These are phyloP conservation scores for Whitmania pigra DNA, from an alignment of 1,140 invertebrate species.

Conservation along the genomic window DNA sequence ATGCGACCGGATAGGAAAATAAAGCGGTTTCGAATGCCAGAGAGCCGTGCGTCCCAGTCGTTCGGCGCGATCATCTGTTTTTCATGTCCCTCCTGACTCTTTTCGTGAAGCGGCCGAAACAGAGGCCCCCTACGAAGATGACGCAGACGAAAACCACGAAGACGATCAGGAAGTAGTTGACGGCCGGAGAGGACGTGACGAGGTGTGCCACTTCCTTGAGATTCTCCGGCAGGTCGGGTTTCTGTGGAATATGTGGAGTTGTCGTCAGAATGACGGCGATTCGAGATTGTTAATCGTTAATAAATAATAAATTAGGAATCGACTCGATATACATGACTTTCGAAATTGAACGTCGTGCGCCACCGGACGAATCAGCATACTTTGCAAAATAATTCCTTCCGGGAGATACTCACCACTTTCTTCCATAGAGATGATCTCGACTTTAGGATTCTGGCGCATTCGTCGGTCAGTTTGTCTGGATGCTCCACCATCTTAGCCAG, in stretches of 20 bases:
- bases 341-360: no score
- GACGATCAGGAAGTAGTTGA: conserved; percentile 53
- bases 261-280: background rate
- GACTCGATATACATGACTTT: no score
- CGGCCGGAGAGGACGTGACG: conserved; percentile 57
- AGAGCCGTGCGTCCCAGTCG: no score
- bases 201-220: conserved; percentile 57
- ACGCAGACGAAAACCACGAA: conserved; percentile 27
- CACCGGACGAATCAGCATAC: no score
- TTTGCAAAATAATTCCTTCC: no score
- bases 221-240: conserved; percentile 51
- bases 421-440: background rate
- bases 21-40: no score
- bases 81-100: conserved; percentile 53
- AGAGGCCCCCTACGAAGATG: conserved; percentile 58
- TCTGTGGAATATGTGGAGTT: conserved; percentile 41
- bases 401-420: no score
- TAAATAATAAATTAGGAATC: no score
- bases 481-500: background rate
- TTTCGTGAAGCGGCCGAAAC: conserved; percentile 64
- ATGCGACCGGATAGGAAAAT: no score
- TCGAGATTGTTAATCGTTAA: no score
- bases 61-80: conserved; percentile 47
- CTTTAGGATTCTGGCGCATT: background rate
- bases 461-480: background rate